Conservation (phyloP, 2,888 invertebrate species). For the Philereme transversata region DNA sequence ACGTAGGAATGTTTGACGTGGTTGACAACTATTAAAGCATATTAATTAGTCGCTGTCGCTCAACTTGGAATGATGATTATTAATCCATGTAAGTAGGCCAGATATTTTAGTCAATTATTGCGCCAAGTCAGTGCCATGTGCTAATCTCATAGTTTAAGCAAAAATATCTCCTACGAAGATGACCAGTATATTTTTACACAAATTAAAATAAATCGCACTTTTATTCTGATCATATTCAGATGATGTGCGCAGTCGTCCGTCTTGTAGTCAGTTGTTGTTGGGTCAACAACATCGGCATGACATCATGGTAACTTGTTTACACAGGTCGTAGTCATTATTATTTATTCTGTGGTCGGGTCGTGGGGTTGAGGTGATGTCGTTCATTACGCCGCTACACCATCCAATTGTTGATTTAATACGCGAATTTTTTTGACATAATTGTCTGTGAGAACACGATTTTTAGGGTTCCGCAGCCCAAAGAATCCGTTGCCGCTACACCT, state of each 20-base stretch:
- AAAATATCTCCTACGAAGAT: background rate
- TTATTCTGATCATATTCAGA: constrained; percentile 14
- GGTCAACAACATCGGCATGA: constrained; percentile 78
- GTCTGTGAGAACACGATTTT: constrained; percentile 21
- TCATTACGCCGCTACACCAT: constrained; percentile 55
- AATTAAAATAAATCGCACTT: constrained; percentile 15
- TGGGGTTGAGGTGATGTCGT: constrained; percentile 66
- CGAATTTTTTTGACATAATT: constrained; percentile 35
- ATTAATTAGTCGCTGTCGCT: background rate
- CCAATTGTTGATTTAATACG: constrained; percentile 57
- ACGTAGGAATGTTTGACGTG: too few relatives aligned
- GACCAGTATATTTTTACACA: background rate
- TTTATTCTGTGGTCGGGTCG: constrained; percentile 52
- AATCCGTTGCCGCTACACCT: too few relatives aligned
- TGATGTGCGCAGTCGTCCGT: constrained; percentile 13
- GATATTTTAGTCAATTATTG: background rate
- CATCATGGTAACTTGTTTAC: constrained; percentile 74
- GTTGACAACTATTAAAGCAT: too few relatives aligned
- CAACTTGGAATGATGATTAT: too few relatives aligned
- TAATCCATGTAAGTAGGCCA: background rate
- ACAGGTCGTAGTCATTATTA: constrained; percentile 50
- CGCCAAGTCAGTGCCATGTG: background rate
- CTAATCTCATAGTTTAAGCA: background rate
- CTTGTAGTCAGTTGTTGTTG: constrained; percentile 53
- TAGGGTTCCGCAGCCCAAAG: background rate